Percentiles rank a stretch among this genome's conserved stretches.
Evolutionary conservation across 1,140 invertebrate species (phyloP).

Genomic region (Sycophila sp.): DNA sequence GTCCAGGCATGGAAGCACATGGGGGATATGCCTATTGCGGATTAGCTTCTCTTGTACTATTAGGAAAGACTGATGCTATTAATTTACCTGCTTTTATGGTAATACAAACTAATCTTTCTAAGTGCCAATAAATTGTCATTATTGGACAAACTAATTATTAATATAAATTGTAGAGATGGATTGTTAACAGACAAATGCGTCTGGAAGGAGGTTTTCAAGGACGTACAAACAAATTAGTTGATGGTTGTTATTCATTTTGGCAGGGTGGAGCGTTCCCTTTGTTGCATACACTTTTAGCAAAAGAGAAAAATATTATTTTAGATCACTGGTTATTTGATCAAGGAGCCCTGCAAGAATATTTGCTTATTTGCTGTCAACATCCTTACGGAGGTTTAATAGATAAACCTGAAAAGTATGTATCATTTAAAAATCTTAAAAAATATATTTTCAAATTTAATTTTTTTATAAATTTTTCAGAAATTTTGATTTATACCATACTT

Average conservation of each 20-base stretch:
- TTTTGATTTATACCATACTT: conserved; percentile 95
- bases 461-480: conserved; percentile 72
- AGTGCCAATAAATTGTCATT: not conserved
- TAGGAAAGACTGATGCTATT: conserved; percentile 83
- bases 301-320: conserved; percentile 49
- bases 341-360: conserved; percentile 92
- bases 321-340: conserved; percentile 81
- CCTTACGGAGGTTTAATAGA: conserved; percentile 92
- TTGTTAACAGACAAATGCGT: conserved; percentile 88
- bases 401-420: conserved; percentile 89
- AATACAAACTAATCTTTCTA: conserved; percentile 44
- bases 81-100: conserved; percentile 83
- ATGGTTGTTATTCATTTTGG: conserved; percentile 99
- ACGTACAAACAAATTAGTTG: conserved; percentile 97
- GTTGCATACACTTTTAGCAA: conserved; percentile 71
- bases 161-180: conserved; percentile 75
- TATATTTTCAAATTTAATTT: conserved; percentile 35
- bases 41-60: conserved; percentile 85
- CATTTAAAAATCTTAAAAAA: not conserved
- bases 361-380: conserved; percentile 92
- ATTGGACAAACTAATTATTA: conserved; percentile 19
- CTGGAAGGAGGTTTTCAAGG: conserved; percentile 95
- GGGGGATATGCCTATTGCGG: conserved; percentile 99
- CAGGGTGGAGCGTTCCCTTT: conserved; percentile 91
- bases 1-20: conserved; percentile 96